These are phyloP conservation scores for Heptranchias perlo DNA, from an alignment of 2,113 vertebrate species.

Conservation along the genomic window DNA sequence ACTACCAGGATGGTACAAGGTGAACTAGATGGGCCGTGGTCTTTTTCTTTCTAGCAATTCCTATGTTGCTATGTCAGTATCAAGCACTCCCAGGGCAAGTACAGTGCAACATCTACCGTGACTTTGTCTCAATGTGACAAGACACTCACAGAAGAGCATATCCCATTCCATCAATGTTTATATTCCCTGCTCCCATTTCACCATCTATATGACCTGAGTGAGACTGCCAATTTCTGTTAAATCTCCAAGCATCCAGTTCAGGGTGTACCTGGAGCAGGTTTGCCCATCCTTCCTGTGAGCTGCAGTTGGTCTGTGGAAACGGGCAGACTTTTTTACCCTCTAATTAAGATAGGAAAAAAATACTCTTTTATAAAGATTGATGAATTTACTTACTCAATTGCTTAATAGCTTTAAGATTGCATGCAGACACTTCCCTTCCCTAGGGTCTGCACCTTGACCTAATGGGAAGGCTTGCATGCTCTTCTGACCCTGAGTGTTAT, in stretches of 20 bases:
- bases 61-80: not conserved
- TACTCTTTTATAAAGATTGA: not conserved
- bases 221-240: not conserved
- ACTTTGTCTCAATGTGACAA: not conserved
- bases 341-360: not conserved
- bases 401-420: not conserved
- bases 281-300: not conserved
- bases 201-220: not conserved
- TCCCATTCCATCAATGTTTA: not conserved
- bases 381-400: not conserved
- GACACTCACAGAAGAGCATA: not conserved
- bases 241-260: not conserved
- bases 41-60: not conserved
- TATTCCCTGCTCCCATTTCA: not conserved
- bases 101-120: not conserved
- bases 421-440: not conserved
- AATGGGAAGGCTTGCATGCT: not conserved
- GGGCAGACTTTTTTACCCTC: not conserved
- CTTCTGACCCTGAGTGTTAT: not conserved
- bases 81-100: not conserved
- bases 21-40: no score
- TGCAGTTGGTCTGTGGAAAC: not conserved
- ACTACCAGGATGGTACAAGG: not conserved
- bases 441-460: not conserved
- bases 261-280: not conserved